Percentiles rank a stretch among this genome's conserved stretches.
phyloP scores from a whole-genome alignment of 2,888 invertebrate species.

The Tiliacea aurago region DNA sequence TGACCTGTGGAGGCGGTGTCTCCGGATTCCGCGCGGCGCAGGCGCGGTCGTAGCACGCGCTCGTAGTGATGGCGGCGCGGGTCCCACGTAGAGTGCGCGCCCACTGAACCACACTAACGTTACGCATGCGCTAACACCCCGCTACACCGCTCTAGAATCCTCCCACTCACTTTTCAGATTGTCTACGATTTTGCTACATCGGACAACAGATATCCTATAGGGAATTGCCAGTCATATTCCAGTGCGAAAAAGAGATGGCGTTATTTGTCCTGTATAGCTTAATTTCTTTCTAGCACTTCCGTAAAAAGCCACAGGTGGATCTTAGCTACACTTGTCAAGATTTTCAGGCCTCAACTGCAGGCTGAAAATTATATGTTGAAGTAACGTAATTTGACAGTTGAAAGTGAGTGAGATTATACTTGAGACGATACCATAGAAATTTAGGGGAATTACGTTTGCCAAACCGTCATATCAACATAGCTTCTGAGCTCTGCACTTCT shows the following conservation, averaged over 20 bases:
- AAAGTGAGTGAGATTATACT: constrained; percentile 68
- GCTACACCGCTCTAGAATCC: constrained; percentile 61
- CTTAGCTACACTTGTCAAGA: background rate
- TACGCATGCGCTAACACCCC: constrained; percentile 90
- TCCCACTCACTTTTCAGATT: constrained; percentile 59
- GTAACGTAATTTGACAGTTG: background rate
- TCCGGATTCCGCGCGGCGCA: constrained; percentile 92
- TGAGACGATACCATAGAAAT: constrained; percentile 58
- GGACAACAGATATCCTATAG: background rate
- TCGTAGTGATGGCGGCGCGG: constrained; percentile 97
- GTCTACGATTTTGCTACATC: background rate
- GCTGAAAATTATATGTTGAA: background rate
- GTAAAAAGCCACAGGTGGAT: background rate
- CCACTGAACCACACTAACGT: constrained; percentile 88
- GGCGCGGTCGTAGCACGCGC: constrained; percentile 94
- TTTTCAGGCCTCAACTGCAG: background rate
- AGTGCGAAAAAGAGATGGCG: background rate
- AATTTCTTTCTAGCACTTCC: background rate
- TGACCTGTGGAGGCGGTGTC: constrained; percentile 92
- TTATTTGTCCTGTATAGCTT: background rate
- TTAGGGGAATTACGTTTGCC: constrained; percentile 32
- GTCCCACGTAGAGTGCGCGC: constrained; percentile 95
- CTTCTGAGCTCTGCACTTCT: background rate
- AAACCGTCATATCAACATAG: constrained; percentile 26
- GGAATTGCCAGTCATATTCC: background rate